Conservation (phyloP, 2,888 invertebrate species). For the Anoncus sp. region DNA sequence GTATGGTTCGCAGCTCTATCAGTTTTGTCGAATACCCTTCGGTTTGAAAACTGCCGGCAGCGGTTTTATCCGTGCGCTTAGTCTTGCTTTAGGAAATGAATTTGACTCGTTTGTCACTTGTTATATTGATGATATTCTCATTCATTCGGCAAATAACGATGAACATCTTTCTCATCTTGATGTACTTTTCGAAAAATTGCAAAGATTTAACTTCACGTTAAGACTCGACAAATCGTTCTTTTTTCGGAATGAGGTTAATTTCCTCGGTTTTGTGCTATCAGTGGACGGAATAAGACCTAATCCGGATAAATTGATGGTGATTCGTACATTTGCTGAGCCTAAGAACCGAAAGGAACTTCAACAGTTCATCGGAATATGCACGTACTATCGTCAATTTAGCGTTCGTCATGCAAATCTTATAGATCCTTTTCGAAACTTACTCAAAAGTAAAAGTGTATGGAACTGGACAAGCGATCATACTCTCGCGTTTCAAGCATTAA, state of each 20-base stretch:
- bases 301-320: conserved; percentile 58
- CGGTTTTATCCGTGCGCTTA: conserved; percentile 53
- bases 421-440: conserved; percentile 45
- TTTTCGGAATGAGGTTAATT: conserved; percentile 61
- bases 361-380: conserved; percentile 56
- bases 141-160: background rate
- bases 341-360: conserved; percentile 66
- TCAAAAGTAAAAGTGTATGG: conserved; percentile 43
- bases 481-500: too few species aligned
- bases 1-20: conserved; percentile 60
- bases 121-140: conserved; percentile 64
- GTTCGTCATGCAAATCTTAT: conserved; percentile 22
- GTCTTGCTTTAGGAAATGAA: conserved; percentile 60
- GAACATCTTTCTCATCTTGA: background rate
- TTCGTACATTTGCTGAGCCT: conserved; percentile 66
- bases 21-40: conserved; percentile 66
- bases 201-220: background rate
- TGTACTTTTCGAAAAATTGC: background rate
- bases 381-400: conserved; percentile 17
- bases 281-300: conserved; percentile 17
- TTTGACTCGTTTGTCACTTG: conserved; percentile 2
- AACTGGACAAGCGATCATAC: conserved; percentile 43
- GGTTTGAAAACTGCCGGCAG: conserved; percentile 53
- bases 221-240: conserved; percentile 28
- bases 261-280: conserved; percentile 43